phyloP scores from a whole-genome alignment of 2,797 vertebrate species.

The Buceros bicornis region DNA sequence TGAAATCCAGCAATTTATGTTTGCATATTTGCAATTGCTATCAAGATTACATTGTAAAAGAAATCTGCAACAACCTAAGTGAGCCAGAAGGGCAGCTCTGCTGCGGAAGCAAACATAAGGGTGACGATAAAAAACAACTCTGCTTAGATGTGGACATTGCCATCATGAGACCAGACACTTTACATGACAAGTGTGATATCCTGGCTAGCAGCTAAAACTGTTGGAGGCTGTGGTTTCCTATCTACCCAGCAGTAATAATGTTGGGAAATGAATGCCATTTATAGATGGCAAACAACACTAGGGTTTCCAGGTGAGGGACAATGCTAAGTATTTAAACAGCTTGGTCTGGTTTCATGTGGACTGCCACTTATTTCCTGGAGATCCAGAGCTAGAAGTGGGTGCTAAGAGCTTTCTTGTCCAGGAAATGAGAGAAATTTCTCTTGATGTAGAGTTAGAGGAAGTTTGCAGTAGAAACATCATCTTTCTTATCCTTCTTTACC shows the following conservation, averaged over 20 bases:
- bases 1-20: neutral
- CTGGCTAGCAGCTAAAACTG: neutral
- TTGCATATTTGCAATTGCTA: neutral
- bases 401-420: neutral
- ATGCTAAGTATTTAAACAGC: neutral
- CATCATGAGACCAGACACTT: fast-evolving
- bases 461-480: neutral
- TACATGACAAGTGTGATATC: neutral
- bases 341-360: neutral
- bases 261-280: neutral
- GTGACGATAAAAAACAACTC: neutral
- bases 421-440: neutral
- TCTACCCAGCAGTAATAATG: neutral
- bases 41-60: neutral
- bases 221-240: neutral
- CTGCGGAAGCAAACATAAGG: neutral
- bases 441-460: neutral
- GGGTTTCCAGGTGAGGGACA: neutral
- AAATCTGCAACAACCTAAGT: neutral
- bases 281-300: neutral
- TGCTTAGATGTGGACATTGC: neutral
- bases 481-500: neutral
- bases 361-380: neutral
- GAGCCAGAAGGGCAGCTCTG: neutral
- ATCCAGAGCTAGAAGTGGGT: neutral